A percentile compares a stretch with the other conserved stretches of the same genome.
These are phyloP conservation scores for Achatina immaculata DNA, from an alignment of 1,140 invertebrate genomes.

Conservation along the genomic window DNA sequence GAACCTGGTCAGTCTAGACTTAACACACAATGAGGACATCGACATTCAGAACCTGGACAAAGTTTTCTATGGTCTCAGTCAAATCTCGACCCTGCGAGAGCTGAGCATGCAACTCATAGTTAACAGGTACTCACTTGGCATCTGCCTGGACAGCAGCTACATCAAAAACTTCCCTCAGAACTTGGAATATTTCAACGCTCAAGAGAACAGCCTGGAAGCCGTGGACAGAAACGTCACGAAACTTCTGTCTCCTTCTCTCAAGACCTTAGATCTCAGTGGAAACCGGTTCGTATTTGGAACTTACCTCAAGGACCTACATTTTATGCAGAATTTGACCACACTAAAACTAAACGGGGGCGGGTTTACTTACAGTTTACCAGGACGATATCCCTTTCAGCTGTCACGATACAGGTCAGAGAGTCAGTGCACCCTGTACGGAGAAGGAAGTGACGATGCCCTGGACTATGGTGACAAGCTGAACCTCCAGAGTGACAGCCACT, in stretches of 20 bases:
- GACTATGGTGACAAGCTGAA: no score
- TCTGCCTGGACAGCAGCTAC: slow-evolving; percentile 1
- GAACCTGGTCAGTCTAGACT: background rate
- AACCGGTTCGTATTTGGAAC: slow-evolving; percentile 20
- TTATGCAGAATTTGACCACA: background rate
- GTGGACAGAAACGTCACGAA: background rate
- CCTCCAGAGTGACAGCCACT: no score
- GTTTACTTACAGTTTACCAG: background rate
- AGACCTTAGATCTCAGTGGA: background rate
- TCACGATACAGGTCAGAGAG: no score
- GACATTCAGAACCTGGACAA: slow-evolving; percentile 12
- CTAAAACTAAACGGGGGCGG: background rate
- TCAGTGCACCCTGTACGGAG: background rate
- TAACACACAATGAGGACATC: slow-evolving; percentile 22
- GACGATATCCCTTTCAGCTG: background rate
- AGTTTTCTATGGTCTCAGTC: background rate
- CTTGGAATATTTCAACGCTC: slow-evolving; percentile 11
- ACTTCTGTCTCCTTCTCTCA: background rate
- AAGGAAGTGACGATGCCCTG: no score
- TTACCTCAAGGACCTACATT: background rate
- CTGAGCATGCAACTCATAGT: slow-evolving; percentile 9
- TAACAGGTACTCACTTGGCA: slow-evolving; percentile 9
- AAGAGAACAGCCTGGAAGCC: slow-evolving; percentile 12
- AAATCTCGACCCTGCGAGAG: background rate
- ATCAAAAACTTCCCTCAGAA: background rate